Evolutionary conservation across 2,797 vertebrate genomes (phyloP).

Genomic region (Thalassophryne amazonica): DNA sequence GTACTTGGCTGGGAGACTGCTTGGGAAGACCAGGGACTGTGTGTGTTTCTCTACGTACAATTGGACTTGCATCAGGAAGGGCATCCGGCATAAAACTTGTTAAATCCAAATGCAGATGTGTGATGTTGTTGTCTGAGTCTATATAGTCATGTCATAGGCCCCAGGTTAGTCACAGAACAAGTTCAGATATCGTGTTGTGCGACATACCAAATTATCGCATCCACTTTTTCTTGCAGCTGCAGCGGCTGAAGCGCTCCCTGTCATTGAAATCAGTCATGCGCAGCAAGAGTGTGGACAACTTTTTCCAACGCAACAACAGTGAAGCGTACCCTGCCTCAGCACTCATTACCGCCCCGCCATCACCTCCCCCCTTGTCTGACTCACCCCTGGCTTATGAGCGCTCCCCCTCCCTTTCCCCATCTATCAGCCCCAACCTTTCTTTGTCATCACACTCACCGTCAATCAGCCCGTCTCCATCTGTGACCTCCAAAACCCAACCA

Average conservation of each 20-base stretch:
- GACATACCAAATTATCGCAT: no score
- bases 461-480: constrained; percentile 70
- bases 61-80: no score
- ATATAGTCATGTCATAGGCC: no score
- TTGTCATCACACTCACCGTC: constrained; percentile 71
- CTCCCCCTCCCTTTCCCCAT: constrained; percentile 70
- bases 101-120: no score
- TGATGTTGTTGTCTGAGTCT: no score
- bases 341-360: constrained; percentile 68
- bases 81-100: no score
- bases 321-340: constrained; percentile 75
- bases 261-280: constrained; percentile 90
- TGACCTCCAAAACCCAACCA: constrained; percentile 58
- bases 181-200: no score
- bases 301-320: constrained; percentile 83
- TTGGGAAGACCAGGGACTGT: no score
- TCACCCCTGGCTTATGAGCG: constrained; percentile 59
- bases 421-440: constrained; percentile 74
- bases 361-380: constrained; percentile 56
- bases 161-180: no score
- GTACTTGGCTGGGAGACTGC: no score
- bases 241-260: constrained; percentile 86
- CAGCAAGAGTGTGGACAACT: constrained; percentile 91
- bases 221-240: constrained; percentile 72
- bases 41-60: no score